Conservation (phyloP, 2,113 vertebrate species). For the Erpornis zantholeuca region DNA sequence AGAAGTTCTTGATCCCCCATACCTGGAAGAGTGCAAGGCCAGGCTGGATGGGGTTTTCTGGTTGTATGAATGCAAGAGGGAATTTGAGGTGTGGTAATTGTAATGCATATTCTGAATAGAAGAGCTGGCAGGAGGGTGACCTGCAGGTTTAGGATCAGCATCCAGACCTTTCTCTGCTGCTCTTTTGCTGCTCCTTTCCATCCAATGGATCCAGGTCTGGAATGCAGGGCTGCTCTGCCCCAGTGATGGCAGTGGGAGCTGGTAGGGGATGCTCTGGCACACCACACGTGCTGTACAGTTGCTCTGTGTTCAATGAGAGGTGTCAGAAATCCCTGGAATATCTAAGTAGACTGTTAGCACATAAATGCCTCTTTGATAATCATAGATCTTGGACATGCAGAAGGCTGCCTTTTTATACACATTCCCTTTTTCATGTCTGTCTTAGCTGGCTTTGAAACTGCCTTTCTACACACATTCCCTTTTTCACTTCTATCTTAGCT, state of each 20-base stretch:
- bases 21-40: background rate
- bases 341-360: background rate
- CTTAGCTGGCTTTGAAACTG: background rate
- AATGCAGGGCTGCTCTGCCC: background rate
- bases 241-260: background rate
- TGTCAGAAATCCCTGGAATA: background rate
- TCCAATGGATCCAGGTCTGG: background rate
- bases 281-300: accelerated
- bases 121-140: background rate
- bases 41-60: background rate
- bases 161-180: background rate
- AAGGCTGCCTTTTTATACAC: background rate
- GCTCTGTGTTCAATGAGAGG: background rate
- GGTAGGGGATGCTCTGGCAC: background rate
- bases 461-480: background rate
- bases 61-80: background rate
- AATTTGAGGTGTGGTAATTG: background rate
- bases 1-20: background rate
- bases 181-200: background rate
- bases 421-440: background rate
- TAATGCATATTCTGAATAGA: background rate
- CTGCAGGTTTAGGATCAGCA: background rate
- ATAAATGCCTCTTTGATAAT: background rate
- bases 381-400: background rate
- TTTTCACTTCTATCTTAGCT: background rate